Percentiles rank a stretch among this genome's conserved stretches.
phyloP scores from a whole-genome alignment of 2,113 vertebrate species.

The Lasiurus cinereus region DNA sequence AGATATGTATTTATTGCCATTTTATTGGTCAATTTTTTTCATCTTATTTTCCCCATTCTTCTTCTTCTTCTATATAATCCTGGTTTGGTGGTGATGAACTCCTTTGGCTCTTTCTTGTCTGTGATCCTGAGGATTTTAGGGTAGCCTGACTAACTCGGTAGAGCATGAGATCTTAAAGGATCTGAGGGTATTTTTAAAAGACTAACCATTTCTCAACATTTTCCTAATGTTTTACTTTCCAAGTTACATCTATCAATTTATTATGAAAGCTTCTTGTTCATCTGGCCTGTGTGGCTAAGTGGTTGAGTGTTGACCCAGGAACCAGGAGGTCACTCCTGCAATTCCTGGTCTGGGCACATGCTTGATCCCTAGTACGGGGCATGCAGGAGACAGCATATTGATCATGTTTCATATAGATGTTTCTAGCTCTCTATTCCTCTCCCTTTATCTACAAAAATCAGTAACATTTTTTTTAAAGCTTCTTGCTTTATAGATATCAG shows the following conservation, averaged over 20 bases:
- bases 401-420: no score
- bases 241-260: conserved; percentile 16
- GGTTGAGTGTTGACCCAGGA: no score
- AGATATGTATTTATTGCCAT: not conserved
- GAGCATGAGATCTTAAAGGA: not conserved
- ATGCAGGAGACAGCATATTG: no score
- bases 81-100: not conserved
- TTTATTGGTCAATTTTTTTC: not conserved
- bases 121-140: conserved; percentile 4
- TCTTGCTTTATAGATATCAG: conserved; percentile 27
- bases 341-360: no score
- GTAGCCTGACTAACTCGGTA: not conserved
- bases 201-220: conserved; percentile 40
- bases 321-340: no score
- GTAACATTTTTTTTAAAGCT: not conserved
- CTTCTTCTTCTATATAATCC: not conserved
- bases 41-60: not conserved
- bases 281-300: no score
- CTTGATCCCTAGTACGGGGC: no score
- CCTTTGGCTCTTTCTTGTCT: not conserved
- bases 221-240: conserved; percentile 24
- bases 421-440: no score
- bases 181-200: conserved; percentile 55
- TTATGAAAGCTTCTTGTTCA: conserved; percentile 33
- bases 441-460: no score